Conservation (phyloP, 2,888 invertebrate genomes). For the Drosophila putrida region DNA sequence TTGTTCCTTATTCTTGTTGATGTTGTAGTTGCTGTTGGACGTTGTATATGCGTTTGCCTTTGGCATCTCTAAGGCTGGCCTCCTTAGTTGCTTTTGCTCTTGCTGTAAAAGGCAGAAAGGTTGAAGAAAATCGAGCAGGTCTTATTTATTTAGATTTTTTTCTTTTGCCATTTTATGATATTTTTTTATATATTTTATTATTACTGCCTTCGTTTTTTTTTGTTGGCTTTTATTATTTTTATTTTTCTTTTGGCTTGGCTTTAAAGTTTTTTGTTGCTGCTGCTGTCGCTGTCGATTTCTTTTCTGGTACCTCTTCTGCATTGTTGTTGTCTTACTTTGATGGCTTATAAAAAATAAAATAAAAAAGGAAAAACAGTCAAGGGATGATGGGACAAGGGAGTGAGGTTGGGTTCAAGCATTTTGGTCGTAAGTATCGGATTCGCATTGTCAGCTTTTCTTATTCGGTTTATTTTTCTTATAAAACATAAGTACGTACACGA, state of each 20-base stretch:
- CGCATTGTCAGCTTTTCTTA: conserved; percentile 79
- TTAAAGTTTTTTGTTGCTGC: conserved; percentile 50
- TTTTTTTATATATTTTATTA: conserved; percentile 51
- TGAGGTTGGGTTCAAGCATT: conserved; percentile 27
- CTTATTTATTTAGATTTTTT: conserved; percentile 73
- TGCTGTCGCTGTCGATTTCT: conserved; percentile 61
- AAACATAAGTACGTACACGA: conserved; percentile 18
- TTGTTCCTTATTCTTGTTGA: conserved; percentile 33
- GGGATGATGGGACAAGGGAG: conserved; percentile 15
- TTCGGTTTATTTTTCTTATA: conserved; percentile 43
- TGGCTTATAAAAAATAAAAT: conserved; percentile 54
- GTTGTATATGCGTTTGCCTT: conserved; percentile 53
- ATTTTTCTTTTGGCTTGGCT: conserved; percentile 41
- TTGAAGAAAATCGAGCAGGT: conserved; percentile 76
- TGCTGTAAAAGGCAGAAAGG: conserved; percentile 55
- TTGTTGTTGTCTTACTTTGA: conserved; percentile 59
- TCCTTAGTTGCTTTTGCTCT: conserved; percentile 33
- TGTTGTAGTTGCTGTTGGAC: conserved; percentile 49
- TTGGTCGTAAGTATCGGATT: conserved; percentile 75
- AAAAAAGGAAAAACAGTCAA: conserved; percentile 19
- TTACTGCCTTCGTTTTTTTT: conserved; percentile 29
- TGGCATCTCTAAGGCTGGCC: conserved; percentile 53
- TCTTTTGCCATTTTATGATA: conserved; percentile 57
- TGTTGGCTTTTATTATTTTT: conserved; percentile 23
- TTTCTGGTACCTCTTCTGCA: conserved; percentile 55